phyloP scores from a whole-genome alignment of 2,888 invertebrate species.

The Limenitis camilla region DNA sequence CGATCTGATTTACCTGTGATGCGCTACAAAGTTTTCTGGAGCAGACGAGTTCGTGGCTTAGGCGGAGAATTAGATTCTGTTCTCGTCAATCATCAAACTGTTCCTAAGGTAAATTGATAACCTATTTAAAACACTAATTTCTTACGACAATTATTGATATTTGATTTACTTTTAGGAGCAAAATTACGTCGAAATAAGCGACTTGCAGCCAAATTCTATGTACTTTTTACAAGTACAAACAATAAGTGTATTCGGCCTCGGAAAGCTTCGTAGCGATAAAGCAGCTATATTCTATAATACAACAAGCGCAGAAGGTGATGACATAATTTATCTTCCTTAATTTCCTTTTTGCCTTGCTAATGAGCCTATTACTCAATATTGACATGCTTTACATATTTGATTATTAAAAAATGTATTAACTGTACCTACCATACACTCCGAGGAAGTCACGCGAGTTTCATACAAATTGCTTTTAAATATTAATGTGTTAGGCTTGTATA shows the following conservation, averaged over 20 bases:
- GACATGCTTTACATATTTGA: not conserved
- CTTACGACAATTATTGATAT: not conserved
- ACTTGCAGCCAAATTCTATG: conserved; percentile 79
- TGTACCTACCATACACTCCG: conserved; percentile 1
- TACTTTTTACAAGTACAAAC: conserved; percentile 88
- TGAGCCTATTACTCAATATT: not conserved
- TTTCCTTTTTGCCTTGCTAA: not conserved
- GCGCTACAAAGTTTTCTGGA: conserved; percentile 83
- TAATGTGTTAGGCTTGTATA: conserved; percentile 1
- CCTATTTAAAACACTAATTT: too few species aligned
- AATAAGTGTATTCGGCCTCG: conserved; percentile 79
- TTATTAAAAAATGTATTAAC: conserved; percentile 3
- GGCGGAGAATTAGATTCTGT: conserved; percentile 76
- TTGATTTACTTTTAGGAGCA: conserved; percentile 67
- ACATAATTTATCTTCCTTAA: conserved; percentile 4
- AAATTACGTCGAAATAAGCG: conserved; percentile 77
- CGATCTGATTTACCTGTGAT: conserved; percentile 81
- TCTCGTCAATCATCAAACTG: conserved; percentile 76
- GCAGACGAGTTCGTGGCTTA: conserved; percentile 77
- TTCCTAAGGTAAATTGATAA: conserved; percentile 68
- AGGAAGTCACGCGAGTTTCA: conserved; percentile 11
- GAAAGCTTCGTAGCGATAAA: conserved; percentile 80
- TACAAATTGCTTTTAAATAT: conserved; percentile 8
- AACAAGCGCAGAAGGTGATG: conserved; percentile 63
- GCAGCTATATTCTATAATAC: conserved; percentile 82